Base-by-base conservation (phyloP, 2,888 invertebrate genomes). In the Dinocampus coccinellae region DNA sequence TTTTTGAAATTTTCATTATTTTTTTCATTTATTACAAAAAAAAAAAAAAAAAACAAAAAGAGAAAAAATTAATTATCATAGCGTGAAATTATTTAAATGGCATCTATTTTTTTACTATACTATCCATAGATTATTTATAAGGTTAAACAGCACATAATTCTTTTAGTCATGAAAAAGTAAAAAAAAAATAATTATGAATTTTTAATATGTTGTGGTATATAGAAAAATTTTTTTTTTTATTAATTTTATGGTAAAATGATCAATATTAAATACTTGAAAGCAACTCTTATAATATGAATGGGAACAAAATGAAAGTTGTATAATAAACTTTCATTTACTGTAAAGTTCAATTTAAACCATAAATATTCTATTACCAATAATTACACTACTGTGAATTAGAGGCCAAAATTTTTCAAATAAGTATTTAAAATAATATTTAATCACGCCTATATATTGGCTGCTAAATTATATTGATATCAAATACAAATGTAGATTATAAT, bases 401-500 rank as follows among this genome's bases (percentile, higher is more conserved):
- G 80, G 81, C 81, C 82, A 82, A 82, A 81, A 75, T 77, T 71
- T 77, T 77, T 74, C 68, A 69, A 75, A 78, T 75, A 74, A 73
- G 74, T 58, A 16, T 58, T 73, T 73, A 66, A 65, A 70, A 74
- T 71, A 73, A 73, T 69, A 71, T 75, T 64, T 79, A 76, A 78
- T 70, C 73, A 74, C 62, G 76, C 68, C 69, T 75, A 63, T 60
- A 29, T 74, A 33, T 72, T 68, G 76, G 72, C 74, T 70, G 69
- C 65, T 73, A 73, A 47, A 77, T 64, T 57, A 66, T 76, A 61
- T 79, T 75, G 76, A 72, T 82, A 81, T 79, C 76, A 26, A 24
- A 55, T 55, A 77, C 57, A n/a, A 57, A 62, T 80, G n/a, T n/a
- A 80, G 69, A 62, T 66, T 75, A 75, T 75, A 42, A 16, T 60